Percentiles rank a stretch among this genome's conserved stretches.
phyloP scores from a whole-genome alignment of 2,888 invertebrate species.

The Lithophane semibrunnea region DNA sequence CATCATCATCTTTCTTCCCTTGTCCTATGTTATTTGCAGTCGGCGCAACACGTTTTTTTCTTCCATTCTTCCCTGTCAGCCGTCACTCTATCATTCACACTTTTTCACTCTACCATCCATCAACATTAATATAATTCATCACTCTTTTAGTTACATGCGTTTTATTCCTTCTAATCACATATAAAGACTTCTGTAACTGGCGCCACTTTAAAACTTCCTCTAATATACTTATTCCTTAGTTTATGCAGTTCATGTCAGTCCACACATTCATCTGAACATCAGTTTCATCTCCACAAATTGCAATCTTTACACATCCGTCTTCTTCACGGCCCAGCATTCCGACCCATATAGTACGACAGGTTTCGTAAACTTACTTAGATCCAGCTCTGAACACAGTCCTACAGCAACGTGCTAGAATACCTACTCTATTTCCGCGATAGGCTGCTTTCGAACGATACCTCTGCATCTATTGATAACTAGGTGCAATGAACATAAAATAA shows the following conservation, averaged over 20 bases:
- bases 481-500: background rate
- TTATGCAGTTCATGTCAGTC: background rate
- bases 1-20: background rate
- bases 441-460: background rate
- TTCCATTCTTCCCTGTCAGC: background rate
- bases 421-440: background rate
- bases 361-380: background rate
- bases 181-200: background rate
- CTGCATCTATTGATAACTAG: background rate
- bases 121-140: background rate
- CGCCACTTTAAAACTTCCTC: background rate
- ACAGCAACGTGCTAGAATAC: background rate
- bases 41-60: background rate
- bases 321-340: background rate
- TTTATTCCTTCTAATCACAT: background rate
- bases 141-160: background rate
- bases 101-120: background rate
- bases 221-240: background rate
- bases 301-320: background rate
- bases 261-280: background rate
- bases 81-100: background rate
- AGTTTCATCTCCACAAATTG: background rate
- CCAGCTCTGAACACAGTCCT: background rate
- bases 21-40: background rate
- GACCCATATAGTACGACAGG: background rate